Conservation (phyloP, 2,888 invertebrate genomes). For the Chalcosyrphus nemorum region DNA sequence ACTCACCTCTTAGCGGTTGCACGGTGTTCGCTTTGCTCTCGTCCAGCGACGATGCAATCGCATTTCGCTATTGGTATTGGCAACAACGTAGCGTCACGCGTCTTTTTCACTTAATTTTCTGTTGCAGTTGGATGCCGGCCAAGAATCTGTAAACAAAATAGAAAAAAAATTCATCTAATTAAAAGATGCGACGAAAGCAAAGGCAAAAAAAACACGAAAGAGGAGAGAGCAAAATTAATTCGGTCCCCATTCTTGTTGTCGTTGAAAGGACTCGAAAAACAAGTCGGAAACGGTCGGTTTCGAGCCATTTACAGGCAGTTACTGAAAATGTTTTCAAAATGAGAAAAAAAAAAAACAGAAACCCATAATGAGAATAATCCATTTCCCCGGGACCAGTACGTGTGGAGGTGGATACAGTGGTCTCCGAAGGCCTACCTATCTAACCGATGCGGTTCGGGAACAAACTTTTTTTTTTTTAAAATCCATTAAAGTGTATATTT, state of each 20-base stretch:
- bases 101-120: constrained; percentile 68
- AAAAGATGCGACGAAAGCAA: constrained; percentile 57
- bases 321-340: constrained; percentile 16
- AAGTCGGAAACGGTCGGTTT: constrained; percentile 27
- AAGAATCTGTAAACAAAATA: constrained; percentile 60
- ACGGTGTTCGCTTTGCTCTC: constrained; percentile 23
- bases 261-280: constrained; percentile 32
- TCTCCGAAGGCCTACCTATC: not conserved
- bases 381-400: constrained; percentile 32
- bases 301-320: constrained; percentile 24
- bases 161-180: constrained; percentile 58
- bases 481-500: constrained; percentile 50
- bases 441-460: constrained; percentile 35
- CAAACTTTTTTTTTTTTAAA: constrained; percentile 32
- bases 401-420: constrained; percentile 5
- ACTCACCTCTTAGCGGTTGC: constrained; percentile 39
- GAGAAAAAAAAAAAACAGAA: no score
- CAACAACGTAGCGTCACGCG: constrained; percentile 71
- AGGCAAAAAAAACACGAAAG: constrained; percentile 13
- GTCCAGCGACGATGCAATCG: constrained; percentile 61
- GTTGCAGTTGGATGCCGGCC: constrained; percentile 66
- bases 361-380: constrained; percentile 48
- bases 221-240: constrained; percentile 23
- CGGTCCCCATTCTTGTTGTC: constrained; percentile 5
- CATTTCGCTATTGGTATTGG: constrained; percentile 41